Evolutionary conservation across 2,113 vertebrate species (phyloP), one percentile per base, ranked within the genome.

Genomic region (Parotia lawesii): DNA sequence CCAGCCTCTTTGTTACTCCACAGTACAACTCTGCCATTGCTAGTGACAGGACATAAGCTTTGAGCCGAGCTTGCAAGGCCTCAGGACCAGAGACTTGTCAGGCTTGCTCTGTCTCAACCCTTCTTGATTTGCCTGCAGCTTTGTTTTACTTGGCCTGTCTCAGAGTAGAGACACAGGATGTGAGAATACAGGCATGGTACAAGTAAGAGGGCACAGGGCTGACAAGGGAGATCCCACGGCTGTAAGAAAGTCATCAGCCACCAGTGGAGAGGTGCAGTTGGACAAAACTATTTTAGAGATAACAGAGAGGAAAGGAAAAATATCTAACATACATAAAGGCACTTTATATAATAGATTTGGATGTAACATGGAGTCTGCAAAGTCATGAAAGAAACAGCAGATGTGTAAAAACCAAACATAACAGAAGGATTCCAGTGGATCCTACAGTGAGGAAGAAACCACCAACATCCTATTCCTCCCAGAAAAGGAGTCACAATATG

Each of bases 171-270:
- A 65, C 19, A 54, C 0, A 0, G 42, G 48, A 38, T 35, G 23
- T 12, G 35, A 58, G 27, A 67, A 27, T 15, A 31, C 33, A 60
- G 33, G 29, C n/a, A 44, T 1, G 4, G 31, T 31, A 38, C 7
- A 74, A 77, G 16, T 31, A 47, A 57, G 3, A 61, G 20, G 58
- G 35, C 33, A 81, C 16, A 7, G 12, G 7, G 29, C 0, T 67
- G 61, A 53, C 35, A 38, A 1, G 5, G 19, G 35, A 78, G 21
- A 74, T 20, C 19, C 35, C 28, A 40, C 0, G 0, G 69, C 54
- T 86, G 7, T 45, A 40, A 48, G 28, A n/a, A 89, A 53, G 29
- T n/a, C 56, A 51, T 40, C 58, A 45, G 4, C 38, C 4, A 1
- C 31, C 71, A 53, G 6, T 6, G 11, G 21, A 77, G 23, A 67